A percentile compares a stretch with the other conserved stretches of the same genome.
phyloP scores from a whole-genome alignment of 2,888 invertebrate species.

The Spisula subtruncata region DNA sequence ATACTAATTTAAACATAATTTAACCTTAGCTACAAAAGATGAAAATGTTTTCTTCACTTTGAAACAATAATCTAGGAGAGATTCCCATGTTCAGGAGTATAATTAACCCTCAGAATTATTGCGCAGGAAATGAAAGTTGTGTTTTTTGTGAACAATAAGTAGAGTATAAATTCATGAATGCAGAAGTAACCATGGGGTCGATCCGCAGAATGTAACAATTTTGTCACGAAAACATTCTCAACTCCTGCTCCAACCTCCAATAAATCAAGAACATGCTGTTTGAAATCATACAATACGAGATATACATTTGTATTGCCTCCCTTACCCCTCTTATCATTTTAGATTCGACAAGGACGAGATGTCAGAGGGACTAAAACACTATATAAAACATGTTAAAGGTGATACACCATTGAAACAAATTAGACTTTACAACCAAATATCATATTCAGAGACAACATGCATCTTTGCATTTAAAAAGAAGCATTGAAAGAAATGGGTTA shows the following conservation, averaged over 20 bases:
- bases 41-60: not conserved
- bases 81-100: not conserved
- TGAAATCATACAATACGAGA: too few species aligned
- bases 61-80: not conserved
- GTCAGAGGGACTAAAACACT: too few species aligned
- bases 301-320: not conserved
- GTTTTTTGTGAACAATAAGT: not conserved
- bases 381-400: too few species aligned
- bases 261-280: not conserved
- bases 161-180: slow-evolving; percentile 6
- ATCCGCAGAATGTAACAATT: not conserved
- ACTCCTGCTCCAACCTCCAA: not conserved
- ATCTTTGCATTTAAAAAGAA: too few species aligned
- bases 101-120: not conserved
- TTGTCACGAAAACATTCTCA: not conserved
- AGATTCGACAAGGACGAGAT: too few species aligned
- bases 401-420: too few species aligned
- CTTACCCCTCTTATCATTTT: not conserved
- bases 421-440: too few species aligned
- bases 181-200: not conserved
- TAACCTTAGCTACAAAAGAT: not conserved
- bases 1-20: not conserved
- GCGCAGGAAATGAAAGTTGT: not conserved
- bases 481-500: too few species aligned
- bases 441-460: too few species aligned